Evolutionary conservation across 1,140 invertebrate species (phyloP), one percentile per base, ranked within the genome.

Genomic region (Diorhabda elongata): DNA sequence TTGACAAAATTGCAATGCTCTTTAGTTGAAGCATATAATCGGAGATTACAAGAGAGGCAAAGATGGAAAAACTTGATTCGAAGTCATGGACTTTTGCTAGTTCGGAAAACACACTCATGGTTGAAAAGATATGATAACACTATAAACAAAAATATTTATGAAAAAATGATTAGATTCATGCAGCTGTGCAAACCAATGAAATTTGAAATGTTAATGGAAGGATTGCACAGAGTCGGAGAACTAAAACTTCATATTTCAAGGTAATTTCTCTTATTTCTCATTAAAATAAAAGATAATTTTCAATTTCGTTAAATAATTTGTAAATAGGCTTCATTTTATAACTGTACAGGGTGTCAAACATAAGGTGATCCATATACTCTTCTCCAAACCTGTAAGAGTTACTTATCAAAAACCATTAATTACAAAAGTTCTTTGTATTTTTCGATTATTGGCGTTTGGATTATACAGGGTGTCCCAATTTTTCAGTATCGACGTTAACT

Each of bases 181-280:
- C 91, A 91, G 73, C 85, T 95, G 7, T 84, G 91, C 63, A 82
- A 83, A 4, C 90, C 91, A 2, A 81, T 89, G 47, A 87, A 92
- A 61, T 93, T 92, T 82, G 91, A 94, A 80, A 85, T 87, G 66
- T 84, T 94, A 4, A 83, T 94, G 76, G 93, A 95, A 79, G 87
- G 89, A 0, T 74, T 95, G 7, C 86, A 88, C 76, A 85, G 87
- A 77, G 89, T 87, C 77, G 85, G 85, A 6, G 89, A 93, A 76
- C 76, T 93, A 3, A 87, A 88, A 67, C 86, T 86, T 71, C 85
- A 84, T 44, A 85, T 95, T n/a, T 73, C 81, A 67, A 83, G 82
- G 75, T 80, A 69, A 70, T 52, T 52, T 52, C 2, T 67, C 6
- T 66, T 57, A 66, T 66, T 42, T 26, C 7, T 42, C 26, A 56